Conservation (phyloP, 2,113 vertebrate species). For the Tetrax tetrax region DNA sequence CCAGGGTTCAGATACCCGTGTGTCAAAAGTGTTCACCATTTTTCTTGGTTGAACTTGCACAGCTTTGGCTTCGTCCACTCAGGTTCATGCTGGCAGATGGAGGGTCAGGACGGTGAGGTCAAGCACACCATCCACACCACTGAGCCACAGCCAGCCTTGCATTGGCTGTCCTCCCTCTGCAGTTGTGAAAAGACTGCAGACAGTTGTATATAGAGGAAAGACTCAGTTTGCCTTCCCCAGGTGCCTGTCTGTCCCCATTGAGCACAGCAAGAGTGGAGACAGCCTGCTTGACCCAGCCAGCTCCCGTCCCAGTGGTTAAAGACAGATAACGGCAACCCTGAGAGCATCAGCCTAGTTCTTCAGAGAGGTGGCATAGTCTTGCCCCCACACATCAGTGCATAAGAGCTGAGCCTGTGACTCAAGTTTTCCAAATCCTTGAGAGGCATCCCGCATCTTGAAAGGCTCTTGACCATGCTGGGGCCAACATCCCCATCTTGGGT, state of each 20-base stretch:
- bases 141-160: not conserved
- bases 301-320: not conserved
- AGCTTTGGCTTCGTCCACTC: not conserved
- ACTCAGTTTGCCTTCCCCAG: fast-evolving
- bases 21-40: not conserved
- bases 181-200: fast-evolving
- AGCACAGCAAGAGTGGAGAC: not conserved
- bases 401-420: not conserved
- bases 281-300: not conserved
- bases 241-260: not conserved
- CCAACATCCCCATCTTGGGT: not conserved
- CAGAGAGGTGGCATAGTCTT: not conserved
- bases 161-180: not conserved
- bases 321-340: not conserved
- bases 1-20: not conserved
- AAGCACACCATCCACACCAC: too few relatives aligned
- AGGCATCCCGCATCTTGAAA: not conserved
- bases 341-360: not conserved
- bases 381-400: fast-evolving
- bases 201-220: not conserved
- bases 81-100: not conserved
- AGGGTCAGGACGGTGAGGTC: fast-evolving
- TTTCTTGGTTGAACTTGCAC: not conserved
- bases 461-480: not conserved
- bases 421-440: not conserved